Evolutionary conservation across 2,113 vertebrate species (phyloP).

Genomic region (Laticauda laticaudata): DNA sequence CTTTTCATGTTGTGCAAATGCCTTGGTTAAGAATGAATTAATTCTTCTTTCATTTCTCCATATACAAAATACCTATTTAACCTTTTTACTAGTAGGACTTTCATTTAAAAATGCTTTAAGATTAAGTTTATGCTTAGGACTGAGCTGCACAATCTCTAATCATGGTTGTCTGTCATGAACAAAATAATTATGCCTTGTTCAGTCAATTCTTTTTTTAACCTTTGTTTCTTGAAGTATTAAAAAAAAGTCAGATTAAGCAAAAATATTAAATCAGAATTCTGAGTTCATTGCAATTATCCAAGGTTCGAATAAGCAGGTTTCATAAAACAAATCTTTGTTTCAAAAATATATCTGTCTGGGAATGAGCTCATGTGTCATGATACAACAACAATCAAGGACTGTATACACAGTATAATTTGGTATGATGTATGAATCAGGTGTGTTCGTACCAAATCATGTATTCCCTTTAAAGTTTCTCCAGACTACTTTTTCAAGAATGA

Average conservation of each 20-base stretch:
- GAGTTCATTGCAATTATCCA: not conserved
- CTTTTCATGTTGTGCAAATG: not conserved
- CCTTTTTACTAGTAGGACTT: not conserved
- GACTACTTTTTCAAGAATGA: slow-evolving; percentile 24
- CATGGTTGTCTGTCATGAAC: not conserved
- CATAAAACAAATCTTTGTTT: not conserved
- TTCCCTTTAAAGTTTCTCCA: not conserved
- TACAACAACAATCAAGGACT: not conserved
- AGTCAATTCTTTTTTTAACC: not conserved
- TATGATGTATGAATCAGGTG: not conserved
- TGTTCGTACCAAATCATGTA: not conserved
- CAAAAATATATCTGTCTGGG: not conserved
- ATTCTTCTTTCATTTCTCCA: not conserved
- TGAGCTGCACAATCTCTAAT: not conserved
- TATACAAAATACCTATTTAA: not conserved
- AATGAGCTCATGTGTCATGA: not conserved
- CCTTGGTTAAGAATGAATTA: not conserved
- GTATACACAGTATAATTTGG: not conserved
- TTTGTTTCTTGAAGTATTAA: not conserved
- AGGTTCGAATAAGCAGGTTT: not conserved
- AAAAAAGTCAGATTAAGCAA: not conserved
- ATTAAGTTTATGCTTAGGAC: not conserved
- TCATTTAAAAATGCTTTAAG: not conserved
- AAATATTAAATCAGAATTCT: not conserved
- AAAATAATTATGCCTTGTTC: not conserved